Evolutionary conservation across 2,888 invertebrate genomes (phyloP).

Genomic region (Spicauda simplicius): DNA sequence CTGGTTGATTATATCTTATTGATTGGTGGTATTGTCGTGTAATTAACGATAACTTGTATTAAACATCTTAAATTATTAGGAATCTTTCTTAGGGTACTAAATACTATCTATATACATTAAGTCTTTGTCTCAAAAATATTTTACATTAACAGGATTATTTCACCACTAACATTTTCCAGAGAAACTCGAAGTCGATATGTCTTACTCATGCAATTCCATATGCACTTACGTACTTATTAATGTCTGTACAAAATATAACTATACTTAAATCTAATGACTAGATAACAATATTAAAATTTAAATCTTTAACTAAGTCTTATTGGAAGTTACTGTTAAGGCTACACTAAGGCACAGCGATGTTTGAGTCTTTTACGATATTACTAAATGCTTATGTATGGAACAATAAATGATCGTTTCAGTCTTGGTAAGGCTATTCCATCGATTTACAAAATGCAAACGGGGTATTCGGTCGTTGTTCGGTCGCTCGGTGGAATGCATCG

Average conservation of each 20-base stretch:
- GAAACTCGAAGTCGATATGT: not conserved
- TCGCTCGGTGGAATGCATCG: conserved; percentile 77
- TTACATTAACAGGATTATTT: conserved; percentile 18
- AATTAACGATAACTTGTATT: conserved; percentile 55
- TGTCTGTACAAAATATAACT: conserved; percentile 47
- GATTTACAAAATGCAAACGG: conserved; percentile 72
- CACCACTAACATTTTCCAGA: not conserved
- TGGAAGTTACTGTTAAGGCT: conserved; percentile 70
- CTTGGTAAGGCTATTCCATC: conserved; percentile 73
- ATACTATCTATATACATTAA: conserved; percentile 66
- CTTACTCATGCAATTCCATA: conserved; percentile 11
- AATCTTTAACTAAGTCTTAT: conserved; percentile 57
- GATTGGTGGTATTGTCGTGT: conserved; percentile 53
- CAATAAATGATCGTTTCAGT: conserved; percentile 76
- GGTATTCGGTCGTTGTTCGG: conserved; percentile 69
- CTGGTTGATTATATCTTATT: conserved; percentile 50
- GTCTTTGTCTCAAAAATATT: conserved; percentile 73
- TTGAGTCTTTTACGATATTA: conserved; percentile 66
- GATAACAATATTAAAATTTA: conserved; percentile 70
- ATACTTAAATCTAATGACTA: conserved; percentile 77
- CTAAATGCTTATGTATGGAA: conserved; percentile 76
- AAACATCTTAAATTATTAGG: conserved; percentile 77
- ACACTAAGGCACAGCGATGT: conserved; percentile 79
- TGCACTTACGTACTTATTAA: conserved; percentile 8
- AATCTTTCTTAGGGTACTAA: conserved; percentile 80